phyloP scores from a whole-genome alignment of 2,797 vertebrate genomes.

The Varecia variegata region DNA sequence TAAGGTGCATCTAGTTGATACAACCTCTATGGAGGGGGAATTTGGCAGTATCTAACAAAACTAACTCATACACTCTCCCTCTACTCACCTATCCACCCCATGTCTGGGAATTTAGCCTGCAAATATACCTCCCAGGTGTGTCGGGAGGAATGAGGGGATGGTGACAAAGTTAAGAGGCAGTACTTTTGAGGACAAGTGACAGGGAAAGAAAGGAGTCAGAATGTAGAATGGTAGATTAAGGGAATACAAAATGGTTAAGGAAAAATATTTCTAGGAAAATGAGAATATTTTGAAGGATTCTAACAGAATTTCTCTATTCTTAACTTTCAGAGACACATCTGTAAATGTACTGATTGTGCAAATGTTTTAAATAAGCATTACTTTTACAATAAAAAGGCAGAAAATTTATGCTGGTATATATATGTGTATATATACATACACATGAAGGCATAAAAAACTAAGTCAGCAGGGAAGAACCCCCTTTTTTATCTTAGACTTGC shows the following conservation, averaged over 20 bases:
- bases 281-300: background rate
- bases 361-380: background rate
- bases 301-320: constrained; percentile 1
- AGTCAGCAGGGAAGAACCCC: background rate
- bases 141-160: background rate
- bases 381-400: background rate
- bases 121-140: background rate
- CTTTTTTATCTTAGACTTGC: constrained; percentile 6
- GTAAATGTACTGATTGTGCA: background rate
- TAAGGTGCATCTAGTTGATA: background rate
- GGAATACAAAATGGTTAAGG: background rate
- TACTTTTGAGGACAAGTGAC: background rate
- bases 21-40: background rate
- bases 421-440: background rate
- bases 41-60: background rate
- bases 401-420: background rate
- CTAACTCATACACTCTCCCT: background rate
- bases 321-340: background rate
- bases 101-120: background rate
- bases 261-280: background rate
- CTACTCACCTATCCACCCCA: background rate
- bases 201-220: background rate
- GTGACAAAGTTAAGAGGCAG: background rate
- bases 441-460: constrained; percentile 4
- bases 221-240: background rate